These are phyloP conservation scores for Zoanthus sociatus DNA, from an alignment of 92 coral and sea anemone species.

Conservation along the genomic window DNA sequence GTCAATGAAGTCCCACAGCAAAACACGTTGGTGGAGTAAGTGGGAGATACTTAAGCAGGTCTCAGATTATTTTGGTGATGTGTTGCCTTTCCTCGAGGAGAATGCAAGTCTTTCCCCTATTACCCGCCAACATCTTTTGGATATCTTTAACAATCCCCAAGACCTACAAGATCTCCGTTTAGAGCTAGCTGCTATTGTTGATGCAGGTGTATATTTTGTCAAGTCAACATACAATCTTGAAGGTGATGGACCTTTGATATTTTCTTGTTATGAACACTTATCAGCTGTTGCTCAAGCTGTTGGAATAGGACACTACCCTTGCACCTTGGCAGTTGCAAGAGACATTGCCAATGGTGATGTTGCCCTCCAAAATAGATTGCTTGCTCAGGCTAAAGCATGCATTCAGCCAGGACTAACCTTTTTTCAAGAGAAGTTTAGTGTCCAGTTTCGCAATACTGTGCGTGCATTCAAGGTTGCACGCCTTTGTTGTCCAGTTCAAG, in stretches of 20 bases:
- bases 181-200: slow-evolving; percentile 51
- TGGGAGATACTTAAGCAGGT: slow-evolving; percentile 33
- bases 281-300: slow-evolving; percentile 40
- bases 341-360: no score
- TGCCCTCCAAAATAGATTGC: slow-evolving; percentile 30
- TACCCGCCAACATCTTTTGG: slow-evolving; percentile 26
- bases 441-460: not conserved
- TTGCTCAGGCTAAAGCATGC: slow-evolving; percentile 51
- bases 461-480: no score
- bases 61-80: slow-evolving; percentile 15
- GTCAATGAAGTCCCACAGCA: slow-evolving; percentile 14
- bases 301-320: slow-evolving; percentile 35
- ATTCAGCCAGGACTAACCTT: slow-evolving; percentile 55
- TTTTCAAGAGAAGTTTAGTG: slow-evolving; percentile 17
- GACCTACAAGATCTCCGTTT: slow-evolving; percentile 41
- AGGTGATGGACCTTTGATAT: slow-evolving; percentile 43
- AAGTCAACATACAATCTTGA: slow-evolving; percentile 48
- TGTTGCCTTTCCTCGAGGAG: slow-evolving; percentile 33
- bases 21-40: slow-evolving; percentile 41
- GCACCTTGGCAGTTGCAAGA: not conserved
- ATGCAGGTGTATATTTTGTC: slow-evolving; percentile 53
- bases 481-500: slow-evolving; percentile 11
- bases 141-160: slow-evolving; percentile 36
- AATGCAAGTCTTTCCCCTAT: slow-evolving; percentile 35
- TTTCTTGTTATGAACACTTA: slow-evolving; percentile 42